These are phyloP conservation scores for Terrapene triunguis DNA, from an alignment of 2,113 vertebrate species.

Conservation along the genomic window DNA sequence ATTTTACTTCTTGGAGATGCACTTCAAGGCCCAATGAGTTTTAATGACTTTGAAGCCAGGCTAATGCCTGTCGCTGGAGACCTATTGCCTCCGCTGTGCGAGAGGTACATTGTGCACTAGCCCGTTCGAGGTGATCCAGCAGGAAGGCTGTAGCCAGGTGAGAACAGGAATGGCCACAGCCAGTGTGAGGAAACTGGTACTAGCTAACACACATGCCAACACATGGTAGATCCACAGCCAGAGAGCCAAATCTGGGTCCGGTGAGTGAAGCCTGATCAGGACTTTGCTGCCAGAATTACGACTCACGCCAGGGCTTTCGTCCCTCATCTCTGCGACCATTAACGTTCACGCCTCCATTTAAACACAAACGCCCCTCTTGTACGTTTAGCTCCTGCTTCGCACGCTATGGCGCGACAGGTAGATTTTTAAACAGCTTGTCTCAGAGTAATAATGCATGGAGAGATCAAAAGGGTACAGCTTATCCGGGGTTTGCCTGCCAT, in stretches of 20 bases:
- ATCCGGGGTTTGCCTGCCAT: constrained; percentile 29
- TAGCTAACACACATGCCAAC: accelerated
- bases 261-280: neutral
- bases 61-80: neutral
- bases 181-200: neutral
- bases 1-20: neutral
- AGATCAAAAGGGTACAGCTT: constrained; percentile 64
- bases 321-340: neutral
- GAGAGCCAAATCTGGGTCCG: neutral
- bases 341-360: neutral
- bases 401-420: constrained; percentile 16
- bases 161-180: accelerated
- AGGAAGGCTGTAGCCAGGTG: neutral
- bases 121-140: accelerated
- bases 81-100: neutral
- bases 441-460: constrained; percentile 54
- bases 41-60: neutral
- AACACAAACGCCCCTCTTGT: neutral
- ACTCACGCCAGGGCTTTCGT: neutral
- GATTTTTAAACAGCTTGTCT: constrained; percentile 63
- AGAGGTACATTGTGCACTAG: accelerated
- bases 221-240: neutral
- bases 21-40: neutral
- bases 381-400: constrained; percentile 35
- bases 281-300: neutral